Base-by-base conservation (phyloP, 1,140 invertebrate genomes). In the Drosophila gunungcola region DNA sequence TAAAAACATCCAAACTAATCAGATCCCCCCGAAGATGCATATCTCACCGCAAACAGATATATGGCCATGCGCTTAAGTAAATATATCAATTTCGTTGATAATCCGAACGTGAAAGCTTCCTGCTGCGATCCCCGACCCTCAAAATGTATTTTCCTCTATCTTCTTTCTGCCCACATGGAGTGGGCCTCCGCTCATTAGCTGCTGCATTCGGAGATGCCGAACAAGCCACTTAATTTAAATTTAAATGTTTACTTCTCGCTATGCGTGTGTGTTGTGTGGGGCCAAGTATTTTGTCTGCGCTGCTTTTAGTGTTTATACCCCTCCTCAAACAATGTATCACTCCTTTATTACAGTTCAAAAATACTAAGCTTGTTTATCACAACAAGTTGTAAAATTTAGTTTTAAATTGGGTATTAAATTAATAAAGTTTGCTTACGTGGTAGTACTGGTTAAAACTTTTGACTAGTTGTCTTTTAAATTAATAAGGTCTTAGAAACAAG, bases 201-300 rank as follows among this genome's bases (percentile, higher is more conserved):
- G 82, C 51, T 88, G 78, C 82, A 76, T 88, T 88, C 74, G 82
- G 64, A 88, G 78, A 82, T 70, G 78, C 79, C 64, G 75, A 89
- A 83, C 83, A 88, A 89, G 83, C 84, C 83, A 88, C 83, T 88
- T 88, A 88, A 88, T 88, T 88, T 89, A 83, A 89, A 88, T 88
- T 89, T 88, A 88, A 88, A 89, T 89, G 83, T 86, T 83, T 83
- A 89, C 76, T 89, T 79, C 83, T 73, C 79, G 80, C 83, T 58
- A 73, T 89, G 83, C 84, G 82, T 88, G 65, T 68, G 64, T 68
- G 62, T 69, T 70, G 68, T 70, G 83, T 88, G 83, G 79, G 83
- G 70, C 63, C 73, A 89, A 83, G 83, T 77, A 89, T 80, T 88
- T 77, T 82, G 80, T 70, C 73, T 80, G 73, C 65, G 36, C 43